phyloP scores from a whole-genome alignment of 1,140 invertebrate species.

The Samia ricini region DNA sequence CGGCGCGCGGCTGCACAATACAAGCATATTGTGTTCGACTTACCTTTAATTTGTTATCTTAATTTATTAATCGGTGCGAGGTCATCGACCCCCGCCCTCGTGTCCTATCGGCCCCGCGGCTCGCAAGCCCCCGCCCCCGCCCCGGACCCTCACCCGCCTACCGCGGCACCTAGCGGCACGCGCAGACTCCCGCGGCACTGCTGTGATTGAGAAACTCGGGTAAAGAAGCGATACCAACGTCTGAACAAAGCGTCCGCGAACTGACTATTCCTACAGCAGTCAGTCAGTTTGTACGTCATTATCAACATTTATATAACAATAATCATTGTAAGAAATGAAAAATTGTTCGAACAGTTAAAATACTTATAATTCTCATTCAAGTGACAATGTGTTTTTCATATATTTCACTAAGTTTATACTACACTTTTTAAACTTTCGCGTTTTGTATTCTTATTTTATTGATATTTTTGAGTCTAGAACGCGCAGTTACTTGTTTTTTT shows the following conservation, averaged over 20 bases:
- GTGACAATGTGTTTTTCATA: too few relatives aligned
- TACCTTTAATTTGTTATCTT: constrained; percentile 51
- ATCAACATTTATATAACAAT: not conserved
- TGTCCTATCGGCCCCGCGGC: not conserved
- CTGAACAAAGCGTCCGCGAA: not conserved
- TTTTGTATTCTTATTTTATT: too few relatives aligned
- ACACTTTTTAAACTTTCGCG: too few relatives aligned
- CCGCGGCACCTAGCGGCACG: not conserved
- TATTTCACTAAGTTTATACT: too few relatives aligned
- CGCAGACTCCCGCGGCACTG: not conserved
- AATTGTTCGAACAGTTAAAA: not conserved
- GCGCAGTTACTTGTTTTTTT: too few relatives aligned
- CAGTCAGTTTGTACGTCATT: not conserved
- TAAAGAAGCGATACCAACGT: not conserved
- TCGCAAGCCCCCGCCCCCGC: not conserved
- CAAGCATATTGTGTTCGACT: constrained; percentile 26
- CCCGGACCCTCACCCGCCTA: not conserved
- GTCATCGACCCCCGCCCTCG: constrained; percentile 23
- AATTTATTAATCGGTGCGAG: constrained; percentile 43
- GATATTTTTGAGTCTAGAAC: too few relatives aligned
- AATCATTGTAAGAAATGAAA: not conserved
- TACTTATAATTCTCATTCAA: too few relatives aligned
- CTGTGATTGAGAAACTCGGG: not conserved
- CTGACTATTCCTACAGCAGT: not conserved
- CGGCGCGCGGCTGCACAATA: constrained; percentile 23